A percentile compares a stretch with the other conserved stretches of the same genome.
phyloP scores from a whole-genome alignment of 2,797 vertebrate genomes.

The Ptychadena robeensis region DNA sequence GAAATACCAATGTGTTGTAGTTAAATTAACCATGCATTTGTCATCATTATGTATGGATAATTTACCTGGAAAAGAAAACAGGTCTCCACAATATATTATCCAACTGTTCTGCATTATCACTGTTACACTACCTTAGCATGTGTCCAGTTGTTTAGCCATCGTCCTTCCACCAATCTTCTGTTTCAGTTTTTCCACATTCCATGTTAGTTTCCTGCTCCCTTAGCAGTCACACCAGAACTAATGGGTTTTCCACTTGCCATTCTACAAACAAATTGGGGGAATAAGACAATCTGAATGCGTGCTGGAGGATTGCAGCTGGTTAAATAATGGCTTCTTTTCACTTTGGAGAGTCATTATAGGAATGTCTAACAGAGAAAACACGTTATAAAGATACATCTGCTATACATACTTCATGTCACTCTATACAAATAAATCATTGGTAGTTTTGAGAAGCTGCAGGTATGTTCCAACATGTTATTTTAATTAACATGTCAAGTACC shows the following conservation, averaged over 20 bases:
- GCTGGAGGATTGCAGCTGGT: slow-evolving; percentile 48
- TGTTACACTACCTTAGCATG: neutral
- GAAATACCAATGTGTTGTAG: neutral
- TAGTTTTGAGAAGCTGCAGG: slow-evolving; percentile 49
- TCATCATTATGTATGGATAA: neutral
- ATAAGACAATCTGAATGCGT: slow-evolving; percentile 22
- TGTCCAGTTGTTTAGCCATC: slow-evolving; percentile 15
- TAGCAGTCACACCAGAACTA: slow-evolving; percentile 41
- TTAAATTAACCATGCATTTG: neutral
- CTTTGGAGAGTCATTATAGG: slow-evolving; percentile 49
- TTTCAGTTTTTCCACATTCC: slow-evolving; percentile 26
- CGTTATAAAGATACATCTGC: slow-evolving; percentile 49
- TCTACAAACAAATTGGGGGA: slow-evolving; percentile 36
- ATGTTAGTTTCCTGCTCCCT: slow-evolving; percentile 21
- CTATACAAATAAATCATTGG: slow-evolving; percentile 53
- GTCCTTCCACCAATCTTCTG: slow-evolving; percentile 24
- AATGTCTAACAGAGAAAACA: slow-evolving; percentile 50
- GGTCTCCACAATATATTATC: neutral
- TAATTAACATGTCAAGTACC: slow-evolving; percentile 51
- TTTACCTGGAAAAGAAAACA: neutral
- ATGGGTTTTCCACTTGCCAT: slow-evolving; percentile 55
- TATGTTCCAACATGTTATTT: slow-evolving; percentile 60
- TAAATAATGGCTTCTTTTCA: slow-evolving; percentile 51
- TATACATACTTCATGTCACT: slow-evolving; percentile 51
- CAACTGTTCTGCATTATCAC: neutral